phyloP scores from a whole-genome alignment of 2,113 vertebrate genomes.

The Ranitomeya imitator region DNA sequence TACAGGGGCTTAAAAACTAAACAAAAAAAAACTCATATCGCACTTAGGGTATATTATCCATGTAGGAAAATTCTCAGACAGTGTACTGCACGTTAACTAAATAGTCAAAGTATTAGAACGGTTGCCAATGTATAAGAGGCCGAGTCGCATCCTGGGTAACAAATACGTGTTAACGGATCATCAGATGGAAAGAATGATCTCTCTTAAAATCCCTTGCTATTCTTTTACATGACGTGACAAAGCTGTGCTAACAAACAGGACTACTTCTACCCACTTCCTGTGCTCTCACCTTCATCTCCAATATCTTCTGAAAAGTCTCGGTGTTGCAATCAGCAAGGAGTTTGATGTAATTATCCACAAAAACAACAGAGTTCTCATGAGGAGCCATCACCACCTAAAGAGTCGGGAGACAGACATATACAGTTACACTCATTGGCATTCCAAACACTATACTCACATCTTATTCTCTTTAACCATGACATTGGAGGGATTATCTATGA shows the following conservation, averaged over 20 bases:
- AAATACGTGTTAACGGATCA: background rate
- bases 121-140: background rate
- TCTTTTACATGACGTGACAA: conserved; percentile 9
- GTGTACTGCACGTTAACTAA: background rate
- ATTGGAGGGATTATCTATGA: background rate
- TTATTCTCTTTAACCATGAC: background rate
- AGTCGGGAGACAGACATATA: conserved; percentile 2
- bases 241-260: background rate
- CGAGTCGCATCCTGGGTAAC: background rate
- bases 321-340: conserved; percentile 93
- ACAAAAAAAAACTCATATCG: background rate
- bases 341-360: conserved; percentile 99
- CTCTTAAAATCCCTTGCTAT: background rate
- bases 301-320: conserved; percentile 98
- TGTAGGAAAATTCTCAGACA: conserved; percentile 3
- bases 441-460: background rate
- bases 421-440: background rate
- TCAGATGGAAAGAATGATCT: conserved; percentile 14
- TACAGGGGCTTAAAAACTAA: background rate
- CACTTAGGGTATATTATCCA: background rate
- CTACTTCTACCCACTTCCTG: background rate
- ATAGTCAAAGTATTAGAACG: background rate
- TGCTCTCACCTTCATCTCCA: conserved; percentile 92
- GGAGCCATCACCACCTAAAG: conserved; percentile 96
- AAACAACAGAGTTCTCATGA: conserved; percentile 89